A percentile compares a stretch with the other conserved stretches of the same genome.
Evolutionary conservation across 1,140 invertebrate species (phyloP).

Genomic region (Drosophila rhopaloa): DNA sequence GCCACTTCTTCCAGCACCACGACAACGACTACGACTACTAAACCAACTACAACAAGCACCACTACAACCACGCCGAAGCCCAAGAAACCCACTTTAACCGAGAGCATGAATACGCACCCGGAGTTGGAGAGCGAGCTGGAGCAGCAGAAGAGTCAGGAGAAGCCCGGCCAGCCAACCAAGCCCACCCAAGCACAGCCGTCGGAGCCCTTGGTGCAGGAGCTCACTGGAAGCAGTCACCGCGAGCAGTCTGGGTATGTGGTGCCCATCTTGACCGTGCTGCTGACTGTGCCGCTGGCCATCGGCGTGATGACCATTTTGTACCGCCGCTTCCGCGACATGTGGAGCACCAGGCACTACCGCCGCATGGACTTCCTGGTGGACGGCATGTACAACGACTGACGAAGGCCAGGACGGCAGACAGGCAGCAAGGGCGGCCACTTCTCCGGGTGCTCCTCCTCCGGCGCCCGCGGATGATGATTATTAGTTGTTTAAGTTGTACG

Average conservation of each 20-base stretch:
- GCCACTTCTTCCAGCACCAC: constrained; percentile 15
- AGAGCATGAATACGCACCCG: constrained; percentile 46
- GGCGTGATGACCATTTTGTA: constrained; percentile 86
- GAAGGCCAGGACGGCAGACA: constrained; percentile 43
- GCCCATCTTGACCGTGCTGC: constrained; percentile 85
- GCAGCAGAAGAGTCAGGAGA: constrained; percentile 14
- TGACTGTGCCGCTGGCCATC: constrained; percentile 85
- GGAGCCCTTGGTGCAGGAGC: constrained; percentile 62
- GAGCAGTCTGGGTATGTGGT: constrained; percentile 85
- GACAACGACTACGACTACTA: constrained; percentile 43
- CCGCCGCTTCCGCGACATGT: constrained; percentile 86
- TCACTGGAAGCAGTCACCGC: constrained; percentile 24
- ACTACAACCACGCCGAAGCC: constrained; percentile 60
- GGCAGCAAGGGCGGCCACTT: constrained; percentile 17
- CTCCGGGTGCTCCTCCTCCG: constrained; percentile 14
- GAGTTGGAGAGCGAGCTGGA: constrained; percentile 24
- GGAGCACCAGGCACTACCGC: constrained; percentile 87
- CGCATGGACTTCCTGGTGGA: constrained; percentile 89
- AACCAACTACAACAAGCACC: constrained; percentile 33
- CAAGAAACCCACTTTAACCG: constrained; percentile 61
- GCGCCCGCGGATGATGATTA: constrained; percentile 29
- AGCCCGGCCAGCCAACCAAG: background rate
- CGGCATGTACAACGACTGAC: constrained; percentile 88
- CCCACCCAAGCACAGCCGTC: background rate
- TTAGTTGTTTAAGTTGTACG: constrained; percentile 59